Conservation (phyloP, 1,140 invertebrate species). For the Aphidius gifuensis region DNA sequence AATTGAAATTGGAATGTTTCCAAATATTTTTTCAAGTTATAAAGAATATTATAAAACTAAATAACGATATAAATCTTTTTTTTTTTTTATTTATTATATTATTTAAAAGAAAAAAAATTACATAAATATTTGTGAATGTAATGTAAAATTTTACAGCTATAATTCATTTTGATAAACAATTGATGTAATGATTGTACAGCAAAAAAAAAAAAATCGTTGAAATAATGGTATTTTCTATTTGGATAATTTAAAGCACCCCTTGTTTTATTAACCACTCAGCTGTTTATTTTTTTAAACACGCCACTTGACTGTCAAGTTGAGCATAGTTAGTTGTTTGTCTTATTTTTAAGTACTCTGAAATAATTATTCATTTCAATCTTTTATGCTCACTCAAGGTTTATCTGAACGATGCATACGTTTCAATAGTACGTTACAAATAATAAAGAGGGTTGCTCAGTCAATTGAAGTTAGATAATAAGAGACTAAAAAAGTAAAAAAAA, state of each 20-base stretch:
- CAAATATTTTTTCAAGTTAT: background rate
- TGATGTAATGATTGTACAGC: background rate
- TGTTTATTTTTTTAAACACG: conserved; percentile 42
- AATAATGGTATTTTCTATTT: too few relatives aligned
- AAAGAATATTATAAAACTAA: too few relatives aligned
- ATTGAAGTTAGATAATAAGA: background rate
- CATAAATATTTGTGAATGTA: too few relatives aligned
- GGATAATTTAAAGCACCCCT: too few relatives aligned
- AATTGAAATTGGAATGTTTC: conserved; percentile 4
- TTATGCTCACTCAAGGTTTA: conserved; percentile 30
- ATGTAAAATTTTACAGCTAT: too few relatives aligned
- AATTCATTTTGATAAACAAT: too few relatives aligned
- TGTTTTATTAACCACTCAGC: conserved; percentile 22
- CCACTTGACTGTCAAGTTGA: conserved; percentile 48
- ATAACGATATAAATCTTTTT: too few relatives aligned
- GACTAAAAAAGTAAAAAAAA: background rate
- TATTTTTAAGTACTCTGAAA: conserved; percentile 44
- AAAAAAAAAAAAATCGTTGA: background rate
- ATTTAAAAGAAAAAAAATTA: too few relatives aligned
- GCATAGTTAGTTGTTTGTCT: conserved; percentile 48
- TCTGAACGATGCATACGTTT: too few relatives aligned
- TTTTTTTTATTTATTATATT: too few relatives aligned
- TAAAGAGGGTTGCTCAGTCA: conserved; percentile 32
- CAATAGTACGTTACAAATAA: conserved; percentile 32
- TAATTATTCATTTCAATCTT: conserved; percentile 51